Percentiles rank a stretch among this genome's conserved stretches.
phyloP scores from a whole-genome alignment of 2,797 vertebrate genomes.

The Thripadectes ignobilis region DNA sequence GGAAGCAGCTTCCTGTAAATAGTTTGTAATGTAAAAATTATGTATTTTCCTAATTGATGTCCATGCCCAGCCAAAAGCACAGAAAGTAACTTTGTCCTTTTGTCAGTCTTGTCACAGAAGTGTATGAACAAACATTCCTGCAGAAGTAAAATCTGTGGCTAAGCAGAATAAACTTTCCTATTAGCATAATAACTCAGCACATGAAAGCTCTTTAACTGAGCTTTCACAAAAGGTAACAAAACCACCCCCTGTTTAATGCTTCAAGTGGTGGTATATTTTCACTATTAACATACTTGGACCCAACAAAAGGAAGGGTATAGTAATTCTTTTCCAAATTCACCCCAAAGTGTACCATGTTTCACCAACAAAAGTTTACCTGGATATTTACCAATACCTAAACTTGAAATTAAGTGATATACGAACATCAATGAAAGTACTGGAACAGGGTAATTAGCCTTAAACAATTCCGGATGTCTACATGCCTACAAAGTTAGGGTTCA shows the following conservation, averaged over 20 bases:
- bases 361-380: not conserved
- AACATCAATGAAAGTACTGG: not conserved
- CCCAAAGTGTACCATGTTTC: not conserved
- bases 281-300: not conserved
- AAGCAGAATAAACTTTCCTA: not conserved
- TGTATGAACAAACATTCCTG: not conserved
- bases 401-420: not conserved
- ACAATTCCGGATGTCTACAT: not conserved
- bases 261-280: not conserved
- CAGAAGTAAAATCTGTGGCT: not conserved
- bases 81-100: not conserved
- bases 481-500: not conserved
- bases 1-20: conserved; percentile 26
- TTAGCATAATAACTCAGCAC: not conserved
- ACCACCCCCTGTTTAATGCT: not conserved
- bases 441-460: not conserved
- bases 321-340: not conserved
- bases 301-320: not conserved
- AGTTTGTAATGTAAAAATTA: not conserved
- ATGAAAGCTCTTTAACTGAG: not conserved
- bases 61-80: not conserved
- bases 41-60: not conserved
- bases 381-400: not conserved
- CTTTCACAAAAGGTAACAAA: not conserved
- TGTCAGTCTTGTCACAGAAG: not conserved